Base-by-base conservation (phyloP, 1,140 invertebrate species). In the Ericerus pela region DNA sequence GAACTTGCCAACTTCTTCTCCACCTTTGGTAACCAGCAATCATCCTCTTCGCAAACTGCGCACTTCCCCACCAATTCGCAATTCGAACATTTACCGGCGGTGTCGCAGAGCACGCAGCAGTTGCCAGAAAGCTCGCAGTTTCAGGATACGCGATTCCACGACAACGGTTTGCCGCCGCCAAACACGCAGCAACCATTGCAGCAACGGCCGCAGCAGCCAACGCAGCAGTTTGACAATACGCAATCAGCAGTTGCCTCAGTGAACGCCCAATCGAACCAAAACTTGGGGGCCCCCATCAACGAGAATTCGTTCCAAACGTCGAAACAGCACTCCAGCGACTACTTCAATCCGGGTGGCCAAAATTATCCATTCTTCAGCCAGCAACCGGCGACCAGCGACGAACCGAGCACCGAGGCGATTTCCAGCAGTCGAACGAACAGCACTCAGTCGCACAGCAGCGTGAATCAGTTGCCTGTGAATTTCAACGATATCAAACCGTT, bases 401-500 rank as follows among this genome's bases (percentile, higher is more conserved):
- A 47, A 47, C 41, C 41, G 4, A 20, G 10, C 20, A 47, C 16
- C 26, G n/a, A 8, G 30, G 30, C 30, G 8, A n/a, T n/a, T n/a
- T n/a, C n/a, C n/a, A 33, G 30, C n/a, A 8, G n/a, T 8, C 30
- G 8, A 10, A 18, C 22, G 18, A 47, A 47, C 26, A 24, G 22
- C 2, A 47, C 41, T 20, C 41, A 47, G 14, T 18, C 22, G 26
- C 2, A 2, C 4, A 2, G 4, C 8, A 47, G 26, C 10, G 51
- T 43, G 18, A 58, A 58, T 31, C 28, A 56, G 14, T 27, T 56
- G 14, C 29, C 24, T 33, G 31, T 51, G 36, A 56, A 56, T 18
- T 58, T 58, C 11, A 36, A 58, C 22, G 29, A 54, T 16, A 11
- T 58, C 24, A 52, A 58, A 54, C 52, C 57, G 14, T 38, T 58